A percentile compares a stretch with the other conserved stretches of the same genome.
Conservation (phyloP, 2,888 invertebrate genomes). For the Drosophila testacea region DNA sequence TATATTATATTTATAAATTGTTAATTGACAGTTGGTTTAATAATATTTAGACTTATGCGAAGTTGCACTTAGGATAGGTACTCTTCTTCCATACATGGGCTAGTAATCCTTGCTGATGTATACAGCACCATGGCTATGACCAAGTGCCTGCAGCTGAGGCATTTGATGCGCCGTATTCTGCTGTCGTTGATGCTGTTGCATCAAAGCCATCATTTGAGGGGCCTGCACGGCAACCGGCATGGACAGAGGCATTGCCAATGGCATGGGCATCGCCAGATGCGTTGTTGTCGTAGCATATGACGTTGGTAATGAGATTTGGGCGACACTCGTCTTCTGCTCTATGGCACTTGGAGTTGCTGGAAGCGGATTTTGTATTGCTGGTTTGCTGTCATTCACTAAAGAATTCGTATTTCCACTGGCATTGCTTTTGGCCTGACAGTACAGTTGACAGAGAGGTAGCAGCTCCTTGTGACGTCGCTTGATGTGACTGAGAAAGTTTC, state of each 20-base stretch:
- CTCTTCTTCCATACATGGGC: slow-evolving; percentile 22
- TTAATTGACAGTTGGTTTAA: slow-evolving; percentile 41
- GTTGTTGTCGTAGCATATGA: slow-evolving; percentile 47
- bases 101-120: slow-evolving; percentile 70
- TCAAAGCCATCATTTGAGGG: slow-evolving; percentile 69
- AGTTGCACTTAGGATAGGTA: slow-evolving; percentile 64
- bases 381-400: slow-evolving; percentile 15
- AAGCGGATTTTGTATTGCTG: slow-evolving; percentile 12
- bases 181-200: slow-evolving; percentile 56
- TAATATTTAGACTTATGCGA: slow-evolving; percentile 45
- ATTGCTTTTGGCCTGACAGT: slow-evolving; percentile 75
- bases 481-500: slow-evolving; percentile 82
- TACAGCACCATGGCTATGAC: slow-evolving; percentile 50
- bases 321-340: slow-evolving; percentile 33
- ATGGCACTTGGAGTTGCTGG: slow-evolving; percentile 24
- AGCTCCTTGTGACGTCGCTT: slow-evolving; percentile 81
- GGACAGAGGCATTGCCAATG: slow-evolving; percentile 57
- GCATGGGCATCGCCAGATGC: slow-evolving; percentile 54
- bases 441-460: slow-evolving; percentile 73
- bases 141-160: slow-evolving; percentile 42
- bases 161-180: slow-evolving; percentile 42
- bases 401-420: slow-evolving; percentile 1
- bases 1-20: slow-evolving; percentile 18
- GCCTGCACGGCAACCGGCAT: slow-evolving; percentile 64
- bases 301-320: slow-evolving; percentile 28